Percentiles rank a stretch among this genome's conserved stretches.
Evolutionary conservation across 2,797 vertebrate species (phyloP).

Genomic region (Chaetophractus vellerosus): DNA sequence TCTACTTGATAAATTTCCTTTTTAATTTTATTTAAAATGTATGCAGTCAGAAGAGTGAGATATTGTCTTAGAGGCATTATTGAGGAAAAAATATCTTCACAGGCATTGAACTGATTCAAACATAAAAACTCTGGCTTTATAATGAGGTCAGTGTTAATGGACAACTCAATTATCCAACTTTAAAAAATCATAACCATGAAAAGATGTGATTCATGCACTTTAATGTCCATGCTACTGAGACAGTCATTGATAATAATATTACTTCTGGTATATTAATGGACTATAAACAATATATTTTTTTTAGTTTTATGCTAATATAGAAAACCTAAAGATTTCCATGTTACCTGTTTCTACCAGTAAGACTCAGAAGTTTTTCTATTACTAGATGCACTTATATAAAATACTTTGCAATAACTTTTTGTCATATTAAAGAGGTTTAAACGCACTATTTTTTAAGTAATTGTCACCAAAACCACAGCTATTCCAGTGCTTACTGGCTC

Average conservation of each 20-base stretch:
- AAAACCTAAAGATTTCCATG: neutral
- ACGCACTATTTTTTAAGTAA: neutral
- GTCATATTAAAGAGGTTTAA: neutral
- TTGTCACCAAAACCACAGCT: neutral
- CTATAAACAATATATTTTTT: neutral
- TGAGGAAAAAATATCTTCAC: neutral
- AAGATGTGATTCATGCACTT: neutral
- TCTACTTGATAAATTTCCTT: neutral
- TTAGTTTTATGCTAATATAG: neutral
- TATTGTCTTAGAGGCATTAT: neutral
- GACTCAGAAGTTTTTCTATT: neutral
- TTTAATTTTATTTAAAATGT: neutral
- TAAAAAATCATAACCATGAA: neutral
- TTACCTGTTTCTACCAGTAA: neutral
- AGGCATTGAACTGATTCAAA: neutral
- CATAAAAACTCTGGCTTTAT: neutral
- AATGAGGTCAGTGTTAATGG: neutral
- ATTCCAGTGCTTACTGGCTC: neutral
- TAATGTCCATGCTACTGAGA: neutral
- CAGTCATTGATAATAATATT: constrained; percentile 2
- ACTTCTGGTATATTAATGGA: neutral
- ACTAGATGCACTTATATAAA: neutral
- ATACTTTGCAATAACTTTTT: neutral
- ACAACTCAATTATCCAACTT: neutral
- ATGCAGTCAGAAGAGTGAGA: neutral